A percentile compares a stretch with the other conserved stretches of the same genome.
These are phyloP conservation scores for Apostichopus japonicus DNA, from an alignment of 35 echinoderm and acorn worm genomes.

Conservation along the genomic window DNA sequence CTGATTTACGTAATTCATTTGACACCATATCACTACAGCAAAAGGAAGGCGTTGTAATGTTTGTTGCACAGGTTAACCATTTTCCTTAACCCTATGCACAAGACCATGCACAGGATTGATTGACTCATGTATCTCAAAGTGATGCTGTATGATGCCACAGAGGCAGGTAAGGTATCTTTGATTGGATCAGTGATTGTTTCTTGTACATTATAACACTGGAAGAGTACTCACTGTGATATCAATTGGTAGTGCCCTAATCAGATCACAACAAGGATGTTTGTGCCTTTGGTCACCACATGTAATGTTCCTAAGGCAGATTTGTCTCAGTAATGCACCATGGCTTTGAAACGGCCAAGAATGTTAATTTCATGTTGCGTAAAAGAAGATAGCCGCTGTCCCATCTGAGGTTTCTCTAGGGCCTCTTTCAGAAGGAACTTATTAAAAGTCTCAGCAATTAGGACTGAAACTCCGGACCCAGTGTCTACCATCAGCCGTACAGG, in stretches of 20 bases:
- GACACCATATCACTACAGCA: slow-evolving; percentile 6
- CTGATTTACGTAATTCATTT: background rate
- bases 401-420: background rate
- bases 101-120: too few relatives aligned
- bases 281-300: background rate
- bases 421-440: background rate
- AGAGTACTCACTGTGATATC: too few relatives aligned
- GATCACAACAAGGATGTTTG: background rate
- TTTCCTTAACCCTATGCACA: background rate
- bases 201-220: too few relatives aligned
- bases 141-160: too few relatives aligned
- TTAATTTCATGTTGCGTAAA: slow-evolving; percentile 12
- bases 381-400: background rate
- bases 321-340: background rate
- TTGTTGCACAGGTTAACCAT: background rate
- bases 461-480: background rate
- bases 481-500: background rate
- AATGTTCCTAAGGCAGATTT: background rate
- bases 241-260: background rate
- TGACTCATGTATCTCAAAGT: too few relatives aligned
- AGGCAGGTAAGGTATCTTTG: too few relatives aligned
- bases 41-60: background rate
- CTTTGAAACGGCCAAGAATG: slow-evolving; percentile 1
- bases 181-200: too few relatives aligned
- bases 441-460: slow-evolving; percentile 1